Evolutionary conservation across 2,888 invertebrate genomes (phyloP).

Genomic region (Altica lythri): DNA sequence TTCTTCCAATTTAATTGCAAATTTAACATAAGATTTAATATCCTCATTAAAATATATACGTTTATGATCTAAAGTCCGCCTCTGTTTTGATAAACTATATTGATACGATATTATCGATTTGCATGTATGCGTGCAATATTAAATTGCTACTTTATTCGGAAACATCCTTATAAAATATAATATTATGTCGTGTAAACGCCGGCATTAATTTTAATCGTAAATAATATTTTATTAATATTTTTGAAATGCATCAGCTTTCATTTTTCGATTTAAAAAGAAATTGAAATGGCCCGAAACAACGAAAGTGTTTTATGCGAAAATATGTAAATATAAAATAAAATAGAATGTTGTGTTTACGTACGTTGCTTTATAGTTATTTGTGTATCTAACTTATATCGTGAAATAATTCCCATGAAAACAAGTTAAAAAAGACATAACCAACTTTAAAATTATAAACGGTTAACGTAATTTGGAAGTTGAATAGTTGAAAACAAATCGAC

Average conservation of each 20-base stretch:
- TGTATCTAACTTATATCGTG: too few species aligned
- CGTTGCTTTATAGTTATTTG: too few species aligned
- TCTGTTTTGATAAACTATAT: conserved; percentile 21
- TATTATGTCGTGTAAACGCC: conserved; percentile 36
- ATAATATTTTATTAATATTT: conserved; percentile 30
- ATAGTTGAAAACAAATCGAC: conserved; percentile 11
- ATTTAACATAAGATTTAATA: too few species aligned
- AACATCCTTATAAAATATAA: conserved; percentile 35
- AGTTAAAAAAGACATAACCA: too few species aligned
- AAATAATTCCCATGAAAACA: too few species aligned
- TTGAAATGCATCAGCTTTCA: conserved; percentile 23
- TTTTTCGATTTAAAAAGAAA: conserved; percentile 16
- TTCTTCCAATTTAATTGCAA: too few species aligned
- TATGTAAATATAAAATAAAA: too few species aligned
- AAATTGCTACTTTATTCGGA: conserved; percentile 47
- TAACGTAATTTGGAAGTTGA: conserved; percentile 21
- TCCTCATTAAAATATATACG: too few species aligned
- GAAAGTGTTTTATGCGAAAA: conserved; percentile 25
- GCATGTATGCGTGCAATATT: conserved; percentile 48
- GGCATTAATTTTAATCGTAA: conserved; percentile 32
- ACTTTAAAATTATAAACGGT: too few species aligned
- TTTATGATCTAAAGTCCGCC: too few species aligned
- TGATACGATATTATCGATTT: conserved; percentile 47
- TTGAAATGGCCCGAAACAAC: conserved; percentile 13
- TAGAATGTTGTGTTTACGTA: too few species aligned